These are phyloP conservation scores for Odocoileus virginianus DNA, from an alignment of 2,113 vertebrate species.

Conservation along the genomic window DNA sequence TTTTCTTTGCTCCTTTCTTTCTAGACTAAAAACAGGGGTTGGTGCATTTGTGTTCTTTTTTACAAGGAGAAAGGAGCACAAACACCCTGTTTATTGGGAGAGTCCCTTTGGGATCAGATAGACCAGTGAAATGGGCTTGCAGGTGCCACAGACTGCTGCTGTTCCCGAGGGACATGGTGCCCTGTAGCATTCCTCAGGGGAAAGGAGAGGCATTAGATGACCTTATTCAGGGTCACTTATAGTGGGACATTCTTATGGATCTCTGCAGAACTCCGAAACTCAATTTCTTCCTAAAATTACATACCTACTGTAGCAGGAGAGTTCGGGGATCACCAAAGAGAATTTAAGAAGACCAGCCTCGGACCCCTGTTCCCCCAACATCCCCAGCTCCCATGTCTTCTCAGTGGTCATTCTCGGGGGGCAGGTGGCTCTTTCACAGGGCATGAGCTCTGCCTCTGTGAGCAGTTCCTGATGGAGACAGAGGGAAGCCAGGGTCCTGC, in stretches of 20 bases:
- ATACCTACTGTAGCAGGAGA: rapidly evolving
- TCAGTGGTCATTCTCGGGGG: background rate
- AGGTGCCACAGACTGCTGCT: background rate
- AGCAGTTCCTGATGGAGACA: background rate
- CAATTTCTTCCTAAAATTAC: background rate
- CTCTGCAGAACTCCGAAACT: background rate
- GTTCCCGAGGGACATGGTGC: background rate
- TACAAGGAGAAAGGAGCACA: background rate
- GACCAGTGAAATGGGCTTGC: background rate
- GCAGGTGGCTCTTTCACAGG: background rate
- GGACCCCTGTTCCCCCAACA: no score
- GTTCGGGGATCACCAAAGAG: background rate
- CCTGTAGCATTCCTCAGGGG: background rate
- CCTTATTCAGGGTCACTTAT: background rate
- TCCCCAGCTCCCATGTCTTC: background rate
- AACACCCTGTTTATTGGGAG: background rate
- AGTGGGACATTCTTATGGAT: background rate
- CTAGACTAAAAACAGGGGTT: background rate
- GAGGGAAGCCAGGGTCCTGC: background rate
- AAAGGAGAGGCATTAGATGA: no score
- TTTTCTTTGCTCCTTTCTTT: background rate
- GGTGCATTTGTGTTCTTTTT: background rate
- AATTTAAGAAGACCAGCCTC: background rate
- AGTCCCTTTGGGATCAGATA: background rate
- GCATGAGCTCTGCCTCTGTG: background rate